Conservation (phyloP, 1,140 invertebrate genomes). For the Apis laboriosa region DNA sequence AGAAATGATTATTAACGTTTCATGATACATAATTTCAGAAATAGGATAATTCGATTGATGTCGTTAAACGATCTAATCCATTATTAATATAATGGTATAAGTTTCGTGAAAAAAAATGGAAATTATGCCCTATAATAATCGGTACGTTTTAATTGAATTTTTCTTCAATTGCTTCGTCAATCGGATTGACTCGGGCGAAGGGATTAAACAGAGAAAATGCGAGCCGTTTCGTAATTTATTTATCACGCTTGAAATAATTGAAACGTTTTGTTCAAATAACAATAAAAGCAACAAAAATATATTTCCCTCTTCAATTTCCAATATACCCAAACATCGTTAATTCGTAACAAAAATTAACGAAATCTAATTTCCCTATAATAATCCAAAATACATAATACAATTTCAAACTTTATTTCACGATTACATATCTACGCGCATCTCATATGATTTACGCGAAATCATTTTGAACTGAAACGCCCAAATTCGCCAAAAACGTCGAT, state of each 20-base stretch:
- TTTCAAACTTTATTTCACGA: too few relatives aligned
- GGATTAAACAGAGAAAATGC: neutral
- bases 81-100: neutral
- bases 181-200: neutral
- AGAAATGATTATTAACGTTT: too few relatives aligned
- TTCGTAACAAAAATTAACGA: too few relatives aligned
- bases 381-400: too few relatives aligned
- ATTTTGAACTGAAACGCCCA: too few relatives aligned
- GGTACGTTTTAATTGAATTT: neutral
- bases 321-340: neutral
- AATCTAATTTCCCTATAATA: too few relatives aligned
- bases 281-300: neutral
- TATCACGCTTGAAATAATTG: neutral
- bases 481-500: neutral
- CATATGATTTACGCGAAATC: too few relatives aligned
- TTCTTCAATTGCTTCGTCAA: neutral
- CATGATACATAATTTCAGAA: too few relatives aligned
- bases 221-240: neutral
- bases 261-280: neutral
- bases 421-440: too few relatives aligned
- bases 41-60: too few relatives aligned
- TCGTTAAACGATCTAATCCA: too few relatives aligned
- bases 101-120: neutral
- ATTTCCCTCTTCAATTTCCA: neutral
- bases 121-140: neutral